These are phyloP conservation scores for Myotis findleyi DNA, from an alignment of 2,797 vertebrate species.

Conservation along the genomic window DNA sequence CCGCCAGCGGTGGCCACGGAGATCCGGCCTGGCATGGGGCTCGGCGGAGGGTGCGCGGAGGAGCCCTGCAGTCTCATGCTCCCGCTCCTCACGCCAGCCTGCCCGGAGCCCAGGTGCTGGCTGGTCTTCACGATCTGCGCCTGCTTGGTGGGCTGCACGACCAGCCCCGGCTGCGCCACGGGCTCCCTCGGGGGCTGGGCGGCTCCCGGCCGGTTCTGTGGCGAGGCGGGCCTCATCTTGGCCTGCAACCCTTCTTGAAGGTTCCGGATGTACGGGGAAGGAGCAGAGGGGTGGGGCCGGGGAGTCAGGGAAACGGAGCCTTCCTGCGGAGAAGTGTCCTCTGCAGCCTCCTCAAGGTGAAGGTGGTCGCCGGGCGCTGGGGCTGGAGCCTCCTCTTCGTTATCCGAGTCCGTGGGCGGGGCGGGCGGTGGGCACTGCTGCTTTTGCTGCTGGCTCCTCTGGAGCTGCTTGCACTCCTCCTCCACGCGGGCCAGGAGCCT, in stretches of 20 bases:
- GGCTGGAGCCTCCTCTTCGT: constrained; percentile 89
- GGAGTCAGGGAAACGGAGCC: constrained; percentile 78
- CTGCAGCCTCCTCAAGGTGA: constrained; percentile 85
- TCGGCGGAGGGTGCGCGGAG: constrained; percentile 92
- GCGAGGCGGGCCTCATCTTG: constrained; percentile 87
- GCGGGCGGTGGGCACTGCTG: constrained; percentile 86
- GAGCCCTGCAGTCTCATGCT: constrained; percentile 83
- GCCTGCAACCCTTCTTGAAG: constrained; percentile 88
- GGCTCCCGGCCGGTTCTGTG: constrained; percentile 85
- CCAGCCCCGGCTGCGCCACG: constrained; percentile 89
- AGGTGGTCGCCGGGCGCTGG: constrained; percentile 83
- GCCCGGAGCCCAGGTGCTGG: constrained; percentile 93
- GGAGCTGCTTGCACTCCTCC: constrained; percentile 97
- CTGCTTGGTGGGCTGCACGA: constrained; percentile 95
- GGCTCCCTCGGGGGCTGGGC: constrained; percentile 89
- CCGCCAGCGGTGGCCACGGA: constrained; percentile 78
- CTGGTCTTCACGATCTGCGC: constrained; percentile 98
- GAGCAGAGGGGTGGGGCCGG: constrained; percentile 84
- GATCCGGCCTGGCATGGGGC: constrained; percentile 91
- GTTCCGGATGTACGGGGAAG: constrained; percentile 87
- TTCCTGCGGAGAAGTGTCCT: constrained; percentile 79
- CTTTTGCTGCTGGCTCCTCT: constrained; percentile 93
- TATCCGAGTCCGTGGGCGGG: constrained; percentile 89
- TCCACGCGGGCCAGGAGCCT: constrained; percentile 95
- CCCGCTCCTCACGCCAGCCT: constrained; percentile 82